Conservation (phyloP, 2,113 vertebrate species). For the Peromyscus polionotus region DNA sequence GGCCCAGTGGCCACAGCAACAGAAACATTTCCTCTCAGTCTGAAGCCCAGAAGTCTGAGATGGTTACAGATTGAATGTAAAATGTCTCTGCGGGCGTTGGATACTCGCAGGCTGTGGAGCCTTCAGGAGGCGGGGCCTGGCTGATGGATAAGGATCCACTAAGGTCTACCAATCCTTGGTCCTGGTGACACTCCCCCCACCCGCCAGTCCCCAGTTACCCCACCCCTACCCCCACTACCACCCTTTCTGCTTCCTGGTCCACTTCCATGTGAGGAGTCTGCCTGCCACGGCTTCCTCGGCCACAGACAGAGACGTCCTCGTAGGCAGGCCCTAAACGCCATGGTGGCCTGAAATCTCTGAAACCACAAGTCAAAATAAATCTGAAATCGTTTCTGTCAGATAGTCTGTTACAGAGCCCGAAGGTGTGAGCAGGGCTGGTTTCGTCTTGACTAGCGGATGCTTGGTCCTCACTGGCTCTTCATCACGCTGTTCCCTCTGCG, state of each 20-base stretch:
- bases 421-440: not conserved
- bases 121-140: not conserved
- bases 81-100: not conserved
- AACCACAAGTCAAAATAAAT: not conserved
- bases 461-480: not conserved
- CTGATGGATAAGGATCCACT: not conserved
- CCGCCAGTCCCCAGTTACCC: not conserved
- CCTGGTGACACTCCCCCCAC: not conserved
- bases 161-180: not conserved
- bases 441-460: not conserved
- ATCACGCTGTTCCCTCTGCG: accelerated
- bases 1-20: too few relatives aligned
- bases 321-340: not conserved
- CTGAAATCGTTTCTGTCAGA: not conserved
- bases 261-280: not conserved
- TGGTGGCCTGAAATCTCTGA: not conserved
- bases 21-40: not conserved
- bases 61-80: not conserved
- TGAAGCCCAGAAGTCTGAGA: not conserved
- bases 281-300: not conserved
- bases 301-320: not conserved
- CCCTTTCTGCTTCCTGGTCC: not conserved
- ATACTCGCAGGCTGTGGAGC: not conserved
- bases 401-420: not conserved
- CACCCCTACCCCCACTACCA: not conserved